A percentile compares a stretch with the other conserved stretches of the same genome.
Evolutionary conservation across 1,140 invertebrate genomes (phyloP).

Genomic region (Laodelphax striatellus): DNA sequence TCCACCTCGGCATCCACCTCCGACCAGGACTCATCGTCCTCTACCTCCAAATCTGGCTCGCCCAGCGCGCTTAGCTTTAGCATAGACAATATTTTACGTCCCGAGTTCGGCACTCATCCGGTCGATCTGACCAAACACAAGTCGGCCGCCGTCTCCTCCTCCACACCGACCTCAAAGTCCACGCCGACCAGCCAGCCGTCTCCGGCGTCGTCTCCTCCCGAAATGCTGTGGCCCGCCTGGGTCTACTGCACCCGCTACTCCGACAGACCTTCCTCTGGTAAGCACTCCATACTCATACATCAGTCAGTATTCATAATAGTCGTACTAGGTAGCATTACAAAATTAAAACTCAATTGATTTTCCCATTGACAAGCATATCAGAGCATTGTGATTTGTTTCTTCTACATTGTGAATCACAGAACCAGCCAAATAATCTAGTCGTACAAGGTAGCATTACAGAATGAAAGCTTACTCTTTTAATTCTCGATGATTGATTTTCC

Average conservation of each 20-base stretch:
- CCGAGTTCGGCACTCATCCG: constrained; percentile 40
- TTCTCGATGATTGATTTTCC: too few relatives aligned
- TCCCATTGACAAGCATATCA: too few relatives aligned
- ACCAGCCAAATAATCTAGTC: too few relatives aligned
- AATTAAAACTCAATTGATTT: too few relatives aligned
- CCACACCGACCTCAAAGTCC: background rate
- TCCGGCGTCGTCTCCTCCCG: background rate
- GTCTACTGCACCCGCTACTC: constrained; percentile 90
- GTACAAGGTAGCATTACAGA: too few relatives aligned
- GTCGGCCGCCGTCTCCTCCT: background rate
- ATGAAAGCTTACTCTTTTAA: too few relatives aligned
- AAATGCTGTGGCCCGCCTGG: constrained; percentile 65
- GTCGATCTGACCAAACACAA: background rate
- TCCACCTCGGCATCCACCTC: background rate
- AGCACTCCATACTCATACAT: constrained; percentile 2
- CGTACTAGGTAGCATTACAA: too few relatives aligned
- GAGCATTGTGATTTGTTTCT: too few relatives aligned
- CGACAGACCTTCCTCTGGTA: constrained; percentile 85
- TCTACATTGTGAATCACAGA: too few relatives aligned
- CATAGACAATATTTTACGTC: constrained; percentile 47
- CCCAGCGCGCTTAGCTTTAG: constrained; percentile 34
- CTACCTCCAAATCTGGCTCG: background rate
- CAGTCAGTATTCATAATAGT: too few relatives aligned
- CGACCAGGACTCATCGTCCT: background rate
- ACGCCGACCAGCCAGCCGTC: constrained; percentile 16